Base-by-base conservation (phyloP, 2,888 invertebrate species). In the Dryobota labecula region DNA sequence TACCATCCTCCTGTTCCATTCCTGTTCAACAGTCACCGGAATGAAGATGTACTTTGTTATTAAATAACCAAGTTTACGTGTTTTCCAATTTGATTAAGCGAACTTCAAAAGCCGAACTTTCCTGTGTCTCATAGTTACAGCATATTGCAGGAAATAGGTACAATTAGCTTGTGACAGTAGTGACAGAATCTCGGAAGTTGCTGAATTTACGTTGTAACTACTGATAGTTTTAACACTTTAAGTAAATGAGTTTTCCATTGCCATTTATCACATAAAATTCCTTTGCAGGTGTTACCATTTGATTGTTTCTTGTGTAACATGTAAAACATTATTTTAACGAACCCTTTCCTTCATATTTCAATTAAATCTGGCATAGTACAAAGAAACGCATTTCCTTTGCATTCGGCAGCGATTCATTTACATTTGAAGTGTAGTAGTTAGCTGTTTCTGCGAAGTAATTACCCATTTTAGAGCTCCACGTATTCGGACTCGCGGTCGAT, bases 361-460 rank as follows among this genome's bases (percentile, higher is more conserved):
- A 60, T 27, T 38, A 58, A 43, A 43, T 36, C 13, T 24, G n/a
- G 15, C 7, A n/a, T 7, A 18, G 43, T 27, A 27, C 53, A 45
- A 36, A 41, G 38, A 66, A 62, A 49, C 65, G 43, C 33, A 66
- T 27, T 67, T 51, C 8, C 51, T 61, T 75, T 51, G 11, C 64
- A 56, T 61, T 64, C 38, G 51, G 56, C 47, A 11, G 65, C 66
- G 27, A 70, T 70, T 76, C 62, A 80, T 80, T 83, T 65, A 70
- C 72, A 80, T 83, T 73, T 63, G 38, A 70, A 76, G 70, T 47
- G 51, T 43, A 33, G 54, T 60, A 69, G 76, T 70, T 76, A 69
- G 63, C 56, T 56, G 67, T 69, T 78, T 68, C 67, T 64, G 38
- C 38, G 43, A 72, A 70, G 67, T 72, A 62, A 72, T 73, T 76